phyloP scores from a whole-genome alignment of 2,888 invertebrate genomes.

The Synanthedon formicaeformis region DNA sequence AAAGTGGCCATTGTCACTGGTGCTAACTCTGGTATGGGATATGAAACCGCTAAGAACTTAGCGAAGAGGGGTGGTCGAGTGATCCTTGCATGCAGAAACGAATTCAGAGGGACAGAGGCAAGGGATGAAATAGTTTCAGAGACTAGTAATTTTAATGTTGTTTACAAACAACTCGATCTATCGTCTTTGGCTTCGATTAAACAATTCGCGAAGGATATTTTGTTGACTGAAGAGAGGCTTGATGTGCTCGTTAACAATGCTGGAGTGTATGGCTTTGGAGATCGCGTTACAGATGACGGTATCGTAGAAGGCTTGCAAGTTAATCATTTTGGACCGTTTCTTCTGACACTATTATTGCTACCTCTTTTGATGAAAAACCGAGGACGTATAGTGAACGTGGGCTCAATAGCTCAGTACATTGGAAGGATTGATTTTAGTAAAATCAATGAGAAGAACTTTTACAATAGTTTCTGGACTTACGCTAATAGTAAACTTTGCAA shows the following conservation, averaged over 20 bases:
- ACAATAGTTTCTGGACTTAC: slow-evolving; percentile 46
- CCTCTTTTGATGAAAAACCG: slow-evolving; percentile 30
- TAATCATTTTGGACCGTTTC: slow-evolving; percentile 74
- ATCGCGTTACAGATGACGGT: slow-evolving; percentile 60
- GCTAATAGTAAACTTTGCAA: slow-evolving; percentile 30
- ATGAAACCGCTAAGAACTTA: slow-evolving; percentile 74
- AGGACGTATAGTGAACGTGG: slow-evolving; percentile 22
- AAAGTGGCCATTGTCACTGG: slow-evolving; percentile 74
- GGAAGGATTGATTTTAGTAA: slow-evolving; percentile 12
- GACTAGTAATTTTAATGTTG: slow-evolving; percentile 74
- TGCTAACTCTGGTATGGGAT: slow-evolving; percentile 81
- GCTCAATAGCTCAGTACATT: slow-evolving; percentile 20
- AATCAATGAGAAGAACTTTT: slow-evolving; percentile 26
- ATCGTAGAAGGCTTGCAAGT: slow-evolving; percentile 68
- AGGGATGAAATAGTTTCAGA: slow-evolving; percentile 74
- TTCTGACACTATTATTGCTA: slow-evolving; percentile 70
- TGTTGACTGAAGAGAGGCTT: slow-evolving; percentile 41
- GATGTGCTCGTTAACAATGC: slow-evolving; percentile 70
- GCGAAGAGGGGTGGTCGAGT: slow-evolving; percentile 73
- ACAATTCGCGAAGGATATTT: slow-evolving; percentile 65
- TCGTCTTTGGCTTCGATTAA: slow-evolving; percentile 51
- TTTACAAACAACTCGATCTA: slow-evolving; percentile 55
- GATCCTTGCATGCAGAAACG: slow-evolving; percentile 77
- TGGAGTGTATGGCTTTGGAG: slow-evolving; percentile 32
- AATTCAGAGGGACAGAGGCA: slow-evolving; percentile 74